These are phyloP conservation scores for Hypomecis punctinalis DNA, from an alignment of 2,888 invertebrate species.

Conservation along the genomic window DNA sequence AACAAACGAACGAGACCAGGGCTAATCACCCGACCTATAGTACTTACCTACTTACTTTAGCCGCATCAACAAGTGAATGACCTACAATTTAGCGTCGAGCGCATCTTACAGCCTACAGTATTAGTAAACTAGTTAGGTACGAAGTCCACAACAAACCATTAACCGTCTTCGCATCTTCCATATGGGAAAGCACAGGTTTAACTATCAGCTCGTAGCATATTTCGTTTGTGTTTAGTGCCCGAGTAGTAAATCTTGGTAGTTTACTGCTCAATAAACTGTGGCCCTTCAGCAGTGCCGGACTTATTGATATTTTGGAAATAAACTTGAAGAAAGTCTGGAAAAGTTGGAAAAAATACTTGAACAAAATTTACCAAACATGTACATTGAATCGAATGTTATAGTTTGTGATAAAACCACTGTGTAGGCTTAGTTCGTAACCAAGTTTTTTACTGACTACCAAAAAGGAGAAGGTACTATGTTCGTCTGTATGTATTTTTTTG, in stretches of 20 bases:
- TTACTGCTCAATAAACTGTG: slow-evolving; percentile 58
- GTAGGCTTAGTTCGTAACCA: too few species aligned
- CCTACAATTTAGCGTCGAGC: slow-evolving; percentile 1
- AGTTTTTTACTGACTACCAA: too few species aligned
- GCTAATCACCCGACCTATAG: too few species aligned
- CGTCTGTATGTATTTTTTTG: too few species aligned
- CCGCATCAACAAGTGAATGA: neutral
- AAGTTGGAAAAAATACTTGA: too few species aligned
- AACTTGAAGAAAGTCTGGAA: neutral
- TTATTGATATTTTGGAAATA: slow-evolving; percentile 17
- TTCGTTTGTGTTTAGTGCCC: slow-evolving; percentile 38
- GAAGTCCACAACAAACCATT: slow-evolving; percentile 26
- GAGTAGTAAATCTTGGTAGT: slow-evolving; percentile 49
- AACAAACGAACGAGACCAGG: too few species aligned
- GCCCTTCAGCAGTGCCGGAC: slow-evolving; percentile 51
- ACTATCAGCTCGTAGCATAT: slow-evolving; percentile 34
- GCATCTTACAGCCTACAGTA: neutral
- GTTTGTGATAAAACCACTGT: too few species aligned
- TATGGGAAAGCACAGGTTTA: slow-evolving; percentile 33
- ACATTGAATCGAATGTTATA: too few species aligned
- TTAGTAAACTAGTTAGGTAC: slow-evolving; percentile 4
- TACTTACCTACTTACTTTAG: too few species aligned
- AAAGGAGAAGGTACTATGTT: too few species aligned
- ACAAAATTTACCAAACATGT: too few species aligned
- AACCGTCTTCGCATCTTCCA: slow-evolving; percentile 26